A percentile compares a stretch with the other conserved stretches of the same genome.
Conservation (phyloP, 2,888 invertebrate species). For the Melanostoma scalare region DNA sequence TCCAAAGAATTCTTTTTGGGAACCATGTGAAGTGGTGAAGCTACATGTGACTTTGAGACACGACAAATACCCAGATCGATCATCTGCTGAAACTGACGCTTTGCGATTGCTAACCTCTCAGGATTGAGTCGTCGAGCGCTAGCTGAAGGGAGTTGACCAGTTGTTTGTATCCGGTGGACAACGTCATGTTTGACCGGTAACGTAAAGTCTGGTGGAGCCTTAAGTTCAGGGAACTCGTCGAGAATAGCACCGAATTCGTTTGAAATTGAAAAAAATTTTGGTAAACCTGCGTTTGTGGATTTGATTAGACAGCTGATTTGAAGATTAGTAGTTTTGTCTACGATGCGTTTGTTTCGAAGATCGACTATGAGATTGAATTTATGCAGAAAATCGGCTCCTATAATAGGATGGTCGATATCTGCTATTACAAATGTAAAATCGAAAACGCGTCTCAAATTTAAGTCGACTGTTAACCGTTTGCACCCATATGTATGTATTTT, state of each 20-base stretch:
- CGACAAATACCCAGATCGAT: slow-evolving; percentile 73
- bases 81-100: slow-evolving; percentile 73
- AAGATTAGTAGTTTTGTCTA: slow-evolving; percentile 20
- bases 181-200: slow-evolving; percentile 41
- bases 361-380: slow-evolving; percentile 16
- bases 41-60: slow-evolving; percentile 72
- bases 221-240: slow-evolving; percentile 38
- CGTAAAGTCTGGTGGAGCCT: slow-evolving; percentile 52
- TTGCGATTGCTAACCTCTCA: slow-evolving; percentile 73
- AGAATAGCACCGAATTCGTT: slow-evolving; percentile 47
- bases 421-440: slow-evolving; percentile 33
- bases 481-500: slow-evolving; percentile 24
- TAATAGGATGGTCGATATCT: slow-evolving; percentile 29
- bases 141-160: slow-evolving; percentile 61
- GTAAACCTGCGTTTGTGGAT: slow-evolving; percentile 1
- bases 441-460: slow-evolving; percentile 20
- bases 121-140: slow-evolving; percentile 67
- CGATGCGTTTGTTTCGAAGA: not conserved
- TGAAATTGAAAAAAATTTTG: slow-evolving; percentile 30
- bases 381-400: slow-evolving; percentile 25
- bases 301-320: slow-evolving; percentile 14
- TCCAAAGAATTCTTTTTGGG: slow-evolving; percentile 51
- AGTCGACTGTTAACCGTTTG: slow-evolving; percentile 13
- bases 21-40: slow-evolving; percentile 75
- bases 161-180: slow-evolving; percentile 52